Evolutionary conservation across 2,797 vertebrate species (phyloP).

Genomic region (Acanthurus tractus): DNA sequence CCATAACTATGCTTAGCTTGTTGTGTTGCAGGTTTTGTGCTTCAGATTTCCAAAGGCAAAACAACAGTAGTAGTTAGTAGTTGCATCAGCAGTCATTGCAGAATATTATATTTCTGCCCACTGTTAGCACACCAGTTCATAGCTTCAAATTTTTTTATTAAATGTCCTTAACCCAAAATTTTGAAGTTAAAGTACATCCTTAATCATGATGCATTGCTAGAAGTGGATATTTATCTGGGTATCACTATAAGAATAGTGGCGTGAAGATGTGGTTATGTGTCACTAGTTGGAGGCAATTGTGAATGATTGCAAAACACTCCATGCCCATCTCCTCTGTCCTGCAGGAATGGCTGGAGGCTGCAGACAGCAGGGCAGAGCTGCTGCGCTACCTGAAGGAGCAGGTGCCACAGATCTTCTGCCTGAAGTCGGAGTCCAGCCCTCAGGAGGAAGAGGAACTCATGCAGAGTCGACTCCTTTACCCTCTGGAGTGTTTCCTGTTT

Average conservation of each 20-base stretch:
- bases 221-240: not conserved
- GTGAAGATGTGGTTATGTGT: slow-evolving; percentile 1
- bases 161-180: not conserved
- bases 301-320: not conserved
- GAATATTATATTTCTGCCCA: not conserved
- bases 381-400: slow-evolving; percentile 90
- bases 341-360: slow-evolving; percentile 91
- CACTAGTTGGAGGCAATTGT: not conserved
- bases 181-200: not conserved
- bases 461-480: slow-evolving; percentile 87
- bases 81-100: not conserved
- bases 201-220: not conserved
- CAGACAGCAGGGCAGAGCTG: slow-evolving; percentile 87
- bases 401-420: slow-evolving; percentile 91
- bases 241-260: not conserved
- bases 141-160: not conserved
- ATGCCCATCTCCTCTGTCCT: slow-evolving; percentile 41
- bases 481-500: slow-evolving; percentile 93
- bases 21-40: not conserved
- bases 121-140: not conserved
- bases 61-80: not conserved
- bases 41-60: not conserved
- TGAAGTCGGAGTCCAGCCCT: slow-evolving; percentile 86
- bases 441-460: slow-evolving; percentile 90
- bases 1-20: no score